Conservation (phyloP, 2,888 invertebrate genomes). For the Alcis repandata region DNA sequence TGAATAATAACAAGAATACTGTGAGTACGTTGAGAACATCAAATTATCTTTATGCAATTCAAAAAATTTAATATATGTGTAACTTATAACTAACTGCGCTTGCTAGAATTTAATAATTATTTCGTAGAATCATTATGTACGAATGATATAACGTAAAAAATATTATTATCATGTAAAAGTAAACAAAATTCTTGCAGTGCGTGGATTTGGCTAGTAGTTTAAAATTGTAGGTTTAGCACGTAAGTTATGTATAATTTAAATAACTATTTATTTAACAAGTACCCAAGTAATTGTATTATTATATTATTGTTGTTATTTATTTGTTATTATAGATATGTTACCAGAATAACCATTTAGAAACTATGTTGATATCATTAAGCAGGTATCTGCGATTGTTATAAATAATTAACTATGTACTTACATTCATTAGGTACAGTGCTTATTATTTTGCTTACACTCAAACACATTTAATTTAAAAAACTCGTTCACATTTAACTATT, state of each 20-base stretch:
- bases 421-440: no score
- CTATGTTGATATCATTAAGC: not conserved
- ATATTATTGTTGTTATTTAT: not conserved
- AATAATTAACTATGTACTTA: no score
- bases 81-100: no score
- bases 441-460: not conserved
- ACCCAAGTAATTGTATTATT: not conserved
- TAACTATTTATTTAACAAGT: no score
- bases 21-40: no score
- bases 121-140: not conserved
- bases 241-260: no score
- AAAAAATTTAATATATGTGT: no score
- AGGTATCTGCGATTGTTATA: constrained; percentile 11
- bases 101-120: not conserved
- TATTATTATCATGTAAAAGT: not conserved
- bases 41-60: no score
- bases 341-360: not conserved
- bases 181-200: constrained; percentile 51
- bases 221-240: not conserved
- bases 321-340: not conserved
- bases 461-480: no score
- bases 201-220: constrained; percentile 45
- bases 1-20: no score
- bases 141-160: not conserved
- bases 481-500: no score